Evolutionary conservation across 2,888 invertebrate genomes (phyloP).

Genomic region (Ommatoiulus sabulosus): DNA sequence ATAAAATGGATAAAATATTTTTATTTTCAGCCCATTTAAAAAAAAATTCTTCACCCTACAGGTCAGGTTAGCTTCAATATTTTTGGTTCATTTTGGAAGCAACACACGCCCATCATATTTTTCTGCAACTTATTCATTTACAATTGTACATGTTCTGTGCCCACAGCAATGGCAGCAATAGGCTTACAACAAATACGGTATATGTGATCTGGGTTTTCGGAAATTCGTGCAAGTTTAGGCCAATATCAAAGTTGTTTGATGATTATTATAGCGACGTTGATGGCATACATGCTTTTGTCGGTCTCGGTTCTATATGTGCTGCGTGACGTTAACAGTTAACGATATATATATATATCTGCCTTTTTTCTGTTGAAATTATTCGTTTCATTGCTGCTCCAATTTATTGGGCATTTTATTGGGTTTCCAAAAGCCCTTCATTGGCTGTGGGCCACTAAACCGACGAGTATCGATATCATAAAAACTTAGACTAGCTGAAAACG

Average conservation of each 20-base stretch:
- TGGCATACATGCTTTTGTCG: not conserved
- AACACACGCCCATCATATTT: too few species aligned
- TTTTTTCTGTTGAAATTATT: constrained; percentile 41
- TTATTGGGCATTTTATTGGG: constrained; percentile 48
- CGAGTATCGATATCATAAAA: constrained; percentile 45
- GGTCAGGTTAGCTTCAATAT: too few species aligned
- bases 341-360: not conserved
- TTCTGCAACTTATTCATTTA: too few species aligned
- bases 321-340: constrained; percentile 24
- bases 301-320: not conserved
- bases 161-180: not conserved
- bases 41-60: too few species aligned
- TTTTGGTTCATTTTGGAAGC: too few species aligned
- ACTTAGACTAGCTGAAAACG: not conserved
- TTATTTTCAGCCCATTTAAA: too few species aligned
- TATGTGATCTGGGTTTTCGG: not conserved
- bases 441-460: constrained; percentile 29
- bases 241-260: not conserved
- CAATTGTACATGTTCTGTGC: too few species aligned
- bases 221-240: not conserved
- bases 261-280: constrained; percentile 2
- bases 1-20: too few species aligned
- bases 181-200: not conserved
- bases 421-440: constrained; percentile 42
- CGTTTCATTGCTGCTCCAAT: constrained; percentile 51